Conservation (phyloP, 64 coral and sea anemone species). For the Catalaphyllia jardinei region DNA sequence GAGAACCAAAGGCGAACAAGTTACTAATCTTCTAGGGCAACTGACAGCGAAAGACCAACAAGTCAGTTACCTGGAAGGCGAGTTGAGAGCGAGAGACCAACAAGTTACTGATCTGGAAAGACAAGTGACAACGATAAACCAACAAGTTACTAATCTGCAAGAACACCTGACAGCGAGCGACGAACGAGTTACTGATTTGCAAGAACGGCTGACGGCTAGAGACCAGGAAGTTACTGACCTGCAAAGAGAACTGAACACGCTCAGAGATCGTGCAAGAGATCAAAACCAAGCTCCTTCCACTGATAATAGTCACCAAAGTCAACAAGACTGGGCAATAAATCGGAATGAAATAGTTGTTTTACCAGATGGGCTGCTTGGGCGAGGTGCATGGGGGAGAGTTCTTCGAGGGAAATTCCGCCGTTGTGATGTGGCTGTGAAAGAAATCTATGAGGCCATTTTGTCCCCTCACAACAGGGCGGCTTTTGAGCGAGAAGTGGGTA, state of each 20-base stretch:
- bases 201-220: neutral
- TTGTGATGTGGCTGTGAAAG: constrained; percentile 52
- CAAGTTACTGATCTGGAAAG: neutral
- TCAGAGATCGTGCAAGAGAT: neutral
- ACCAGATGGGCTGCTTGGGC: neutral
- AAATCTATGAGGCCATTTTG: constrained; percentile 7
- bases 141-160: neutral
- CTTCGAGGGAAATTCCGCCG: constrained; percentile 28
- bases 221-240: neutral
- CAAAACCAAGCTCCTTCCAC: neutral
- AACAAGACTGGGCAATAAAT: constrained; percentile 33
- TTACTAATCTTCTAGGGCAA: neutral
- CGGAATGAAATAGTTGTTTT: constrained; percentile 23
- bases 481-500: neutral
- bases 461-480: neutral
- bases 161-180: no score
- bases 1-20: neutral
- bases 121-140: neutral
- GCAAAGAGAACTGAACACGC: neutral
- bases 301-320: neutral
- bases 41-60: neutral
- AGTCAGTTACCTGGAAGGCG: neutral
- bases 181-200: no score
- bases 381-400: constrained; percentile 53
- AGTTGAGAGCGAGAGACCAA: neutral